Base-by-base conservation (phyloP, 2,797 vertebrate species). In the Hipposideros larvatus region DNA sequence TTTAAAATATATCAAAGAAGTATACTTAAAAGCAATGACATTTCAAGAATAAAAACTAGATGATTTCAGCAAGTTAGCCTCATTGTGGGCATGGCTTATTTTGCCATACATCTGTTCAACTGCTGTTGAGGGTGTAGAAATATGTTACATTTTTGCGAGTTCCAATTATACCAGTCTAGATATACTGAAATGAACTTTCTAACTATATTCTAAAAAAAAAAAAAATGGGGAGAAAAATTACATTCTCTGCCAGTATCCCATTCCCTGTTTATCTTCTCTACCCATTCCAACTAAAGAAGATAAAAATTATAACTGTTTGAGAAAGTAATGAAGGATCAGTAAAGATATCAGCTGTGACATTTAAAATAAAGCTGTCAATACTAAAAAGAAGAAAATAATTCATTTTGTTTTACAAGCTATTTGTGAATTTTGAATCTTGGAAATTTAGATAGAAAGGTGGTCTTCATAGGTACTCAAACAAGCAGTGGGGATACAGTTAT, bases 1-100 rank as follows among this genome's bases (percentile, higher is more conserved):
- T 90, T 87, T 83, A 87, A 94, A 88, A 83, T 77, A 63, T 43
- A 71, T 82, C 46, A 79, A 86, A 19, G 41, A 73, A 71, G 73
- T 57, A 84, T 63, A 41, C 31, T 53, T 71, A 78, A 74, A 83
- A 75, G 14, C 37, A 71, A 74, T 85, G 21, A 26, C 43, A 79
- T 79, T 96, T 96, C n/a, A 78, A 14, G 43, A 59, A 63, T 3
- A 71, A 71, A 48, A 13, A 31, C 21, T 78, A 82, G 46, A 91
- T 91, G 18, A 92, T 73, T 96, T 94, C 57, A 59, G 70, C 24
- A 24, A 74, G 21, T 63, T 73, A 70, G 28, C 46, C 28, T 70
- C 68, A 43, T 82, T 83, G 53, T 70, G 43, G 24, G 28, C 65
- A 70, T 77, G 61, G 55, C 14, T 87, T 71, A 88, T 68, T 94